phyloP scores from a whole-genome alignment of 2,113 vertebrate species.

The cattle (Bos taurus) region ARS-UCD2.0 NC_037331.1:86270001-86270500 shows the following conservation, averaged over 20 bases:
- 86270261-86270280: neutral
- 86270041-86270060: neutral
- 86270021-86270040: neutral
- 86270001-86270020: neutral
- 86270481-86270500: no score
- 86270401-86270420: no score
- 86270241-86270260: neutral
- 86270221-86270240: neutral
- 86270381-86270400: no score
- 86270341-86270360: no score
- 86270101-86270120: neutral
- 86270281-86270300: conserved; percentile 82
- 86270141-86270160: neutral
- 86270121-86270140: neutral
- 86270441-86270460: no score
- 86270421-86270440: no score
- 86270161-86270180: neutral
- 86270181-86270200: neutral
- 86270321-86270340: conserved; percentile 65
- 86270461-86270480: no score
- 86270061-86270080: neutral
- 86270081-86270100: neutral
- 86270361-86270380: no score
- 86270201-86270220: neutral
- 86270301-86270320: conserved; percentile 86